phyloP scores from a whole-genome alignment of 2,113 vertebrate genomes.

The Chaetorhynchus papuensis region DNA sequence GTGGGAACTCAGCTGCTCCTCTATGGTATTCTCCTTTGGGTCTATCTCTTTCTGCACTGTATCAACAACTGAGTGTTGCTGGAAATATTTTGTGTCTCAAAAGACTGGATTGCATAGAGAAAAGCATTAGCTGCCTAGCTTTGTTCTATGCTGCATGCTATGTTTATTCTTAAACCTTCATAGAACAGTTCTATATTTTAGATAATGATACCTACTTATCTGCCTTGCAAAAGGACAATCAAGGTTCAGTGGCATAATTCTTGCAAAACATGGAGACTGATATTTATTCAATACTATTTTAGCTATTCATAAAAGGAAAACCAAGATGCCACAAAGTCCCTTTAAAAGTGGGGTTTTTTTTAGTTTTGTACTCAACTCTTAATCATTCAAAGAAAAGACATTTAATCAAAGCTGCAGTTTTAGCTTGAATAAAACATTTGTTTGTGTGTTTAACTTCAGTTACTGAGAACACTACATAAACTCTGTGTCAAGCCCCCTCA shows the following conservation, averaged over 20 bases:
- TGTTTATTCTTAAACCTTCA: not conserved
- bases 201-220: not conserved
- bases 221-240: not conserved
- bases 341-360: not conserved
- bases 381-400: not conserved
- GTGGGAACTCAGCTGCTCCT: not conserved
- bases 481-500: not conserved
- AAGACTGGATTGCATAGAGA: not conserved
- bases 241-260: not conserved
- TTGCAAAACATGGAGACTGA: not conserved
- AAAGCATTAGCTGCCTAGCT: not conserved
- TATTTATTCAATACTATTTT: not conserved
- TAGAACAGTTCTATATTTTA: not conserved
- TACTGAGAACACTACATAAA: not conserved
- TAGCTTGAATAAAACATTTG: not conserved
- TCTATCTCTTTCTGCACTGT: not conserved
- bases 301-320: not conserved
- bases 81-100: not conserved
- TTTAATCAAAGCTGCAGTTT: not conserved
- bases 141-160: not conserved
- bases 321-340: rapidly evolving
- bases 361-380: not conserved
- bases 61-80: not conserved
- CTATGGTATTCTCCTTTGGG: not conserved
- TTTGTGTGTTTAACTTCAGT: not conserved